Base-by-base conservation (phyloP, 2,888 invertebrate genomes). In the Nephrotoma flavescens region DNA sequence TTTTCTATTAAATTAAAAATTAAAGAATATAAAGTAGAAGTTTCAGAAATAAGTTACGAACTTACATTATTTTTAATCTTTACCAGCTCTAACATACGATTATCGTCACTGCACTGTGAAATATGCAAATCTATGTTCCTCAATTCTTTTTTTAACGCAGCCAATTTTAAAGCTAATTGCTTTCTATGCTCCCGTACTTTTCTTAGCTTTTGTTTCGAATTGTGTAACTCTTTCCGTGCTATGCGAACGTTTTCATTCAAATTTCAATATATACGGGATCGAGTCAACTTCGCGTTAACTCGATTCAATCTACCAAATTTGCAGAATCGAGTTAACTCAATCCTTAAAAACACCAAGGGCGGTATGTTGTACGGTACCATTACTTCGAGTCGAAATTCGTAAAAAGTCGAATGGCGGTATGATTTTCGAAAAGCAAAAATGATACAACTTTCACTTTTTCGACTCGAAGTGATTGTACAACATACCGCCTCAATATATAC, bases 1-100 rank as follows among this genome's bases (percentile, higher is more conserved):
- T 71, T 71, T 11, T 71, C 71, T 71, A 9, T 71, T 71, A 31
- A 71, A 71, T 31, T 71, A 44, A 1, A 11, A 11, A 9, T 57
- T 57, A 57, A 6, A 15, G 5, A 57, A 57, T 15, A 15, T n/a
- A 15, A 5, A 15, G 31, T 31, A 6, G 6, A 71, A 44, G 4
- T 44, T 44, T 44, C 44, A 31, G 44, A 31, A 44, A 9, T 44
- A 9, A 57, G 1, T 15, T 31, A 71, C 31, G 31, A 31, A 71
- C 85, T 85, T 85, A 85, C 85, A 31, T 85, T 85, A 71, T 52
- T 47, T 87, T 87, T 87, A 9, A n/a, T 57, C 4, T 85, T 83
- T 41, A 87, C 52, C 7, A 87, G 71, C 2, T 87, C 86, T 42
- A 87, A 86, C 45, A 85, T 87, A 15, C 86, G 42, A n/a, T 44